These are phyloP conservation scores for Centrocercus urophasianus DNA, from an alignment of 2,113 vertebrate genomes.

Conservation along the genomic window DNA sequence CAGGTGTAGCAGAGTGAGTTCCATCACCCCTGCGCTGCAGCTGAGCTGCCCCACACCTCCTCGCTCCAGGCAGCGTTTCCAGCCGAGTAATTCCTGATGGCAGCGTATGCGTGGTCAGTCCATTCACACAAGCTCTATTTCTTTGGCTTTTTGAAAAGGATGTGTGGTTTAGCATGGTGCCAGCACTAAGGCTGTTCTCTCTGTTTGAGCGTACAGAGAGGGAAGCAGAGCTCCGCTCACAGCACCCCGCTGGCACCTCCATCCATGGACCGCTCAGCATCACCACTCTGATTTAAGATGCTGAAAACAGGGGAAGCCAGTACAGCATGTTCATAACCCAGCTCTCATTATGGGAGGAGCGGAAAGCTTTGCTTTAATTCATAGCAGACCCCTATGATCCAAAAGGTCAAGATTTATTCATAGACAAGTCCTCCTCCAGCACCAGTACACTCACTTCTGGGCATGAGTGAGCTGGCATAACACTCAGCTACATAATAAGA, in stretches of 20 bases:
- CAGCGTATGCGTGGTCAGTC: accelerated
- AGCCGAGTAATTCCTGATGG: not conserved
- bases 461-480: not conserved
- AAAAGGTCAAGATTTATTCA: not conserved
- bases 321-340: not conserved
- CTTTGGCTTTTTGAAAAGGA: not conserved
- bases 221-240: not conserved
- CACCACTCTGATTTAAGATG: not conserved
- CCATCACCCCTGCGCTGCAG: accelerated
- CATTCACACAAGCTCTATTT: not conserved
- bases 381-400: not conserved
- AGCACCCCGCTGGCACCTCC: not conserved
- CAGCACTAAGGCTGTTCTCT: not conserved
- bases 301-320: not conserved
- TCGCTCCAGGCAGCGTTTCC: not conserved
- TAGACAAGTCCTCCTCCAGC: not conserved
- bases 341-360: not conserved
- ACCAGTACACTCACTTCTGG: no score
- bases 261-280: accelerated
- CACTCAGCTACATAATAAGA: not conserved
- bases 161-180: not conserved
- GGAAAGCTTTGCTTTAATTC: not conserved
- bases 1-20: not conserved
- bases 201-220: accelerated
- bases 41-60: no score